These are phyloP conservation scores for Drosophila stalkeri DNA, from an alignment of 2,888 invertebrate species.

Conservation along the genomic window DNA sequence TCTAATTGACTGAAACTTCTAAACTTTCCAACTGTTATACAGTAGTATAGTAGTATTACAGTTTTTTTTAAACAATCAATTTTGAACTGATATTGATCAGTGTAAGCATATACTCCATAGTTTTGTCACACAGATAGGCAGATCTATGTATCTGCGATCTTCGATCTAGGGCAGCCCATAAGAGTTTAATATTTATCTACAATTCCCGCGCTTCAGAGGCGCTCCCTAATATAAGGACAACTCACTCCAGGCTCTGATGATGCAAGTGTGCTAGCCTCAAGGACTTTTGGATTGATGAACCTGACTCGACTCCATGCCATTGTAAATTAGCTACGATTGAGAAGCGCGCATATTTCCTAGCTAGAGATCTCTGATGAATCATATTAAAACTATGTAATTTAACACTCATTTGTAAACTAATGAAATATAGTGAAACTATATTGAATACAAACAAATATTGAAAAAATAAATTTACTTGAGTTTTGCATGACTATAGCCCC, in stretches of 20 bases:
- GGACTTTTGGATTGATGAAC: not conserved
- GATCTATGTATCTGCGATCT: not conserved
- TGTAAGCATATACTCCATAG: not conserved
- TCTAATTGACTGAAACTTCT: conserved; percentile 8
- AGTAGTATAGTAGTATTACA: conserved; percentile 1
- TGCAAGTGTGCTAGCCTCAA: not conserved
- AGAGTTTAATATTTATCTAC: not conserved
- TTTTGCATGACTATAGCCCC: not conserved
- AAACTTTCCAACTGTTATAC: not conserved
- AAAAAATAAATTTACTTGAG: not conserved
- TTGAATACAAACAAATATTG: not conserved
- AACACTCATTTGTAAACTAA: not conserved
- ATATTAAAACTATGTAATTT: not conserved
- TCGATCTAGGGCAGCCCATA: not conserved
- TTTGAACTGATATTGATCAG: not conserved
- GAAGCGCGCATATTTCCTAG: not conserved
- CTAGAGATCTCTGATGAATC: not conserved
- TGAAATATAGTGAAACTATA: conserved; percentile 1
- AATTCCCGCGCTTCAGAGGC: not conserved
- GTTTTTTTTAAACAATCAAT: not conserved
- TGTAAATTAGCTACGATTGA: not conserved
- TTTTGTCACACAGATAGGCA: not conserved
- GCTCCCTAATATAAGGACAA: not conserved
- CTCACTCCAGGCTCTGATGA: not conserved
- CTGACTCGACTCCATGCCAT: not conserved